Base-by-base conservation (phyloP, 2,888 invertebrate species). In the Lasioglossum vierecki region DNA sequence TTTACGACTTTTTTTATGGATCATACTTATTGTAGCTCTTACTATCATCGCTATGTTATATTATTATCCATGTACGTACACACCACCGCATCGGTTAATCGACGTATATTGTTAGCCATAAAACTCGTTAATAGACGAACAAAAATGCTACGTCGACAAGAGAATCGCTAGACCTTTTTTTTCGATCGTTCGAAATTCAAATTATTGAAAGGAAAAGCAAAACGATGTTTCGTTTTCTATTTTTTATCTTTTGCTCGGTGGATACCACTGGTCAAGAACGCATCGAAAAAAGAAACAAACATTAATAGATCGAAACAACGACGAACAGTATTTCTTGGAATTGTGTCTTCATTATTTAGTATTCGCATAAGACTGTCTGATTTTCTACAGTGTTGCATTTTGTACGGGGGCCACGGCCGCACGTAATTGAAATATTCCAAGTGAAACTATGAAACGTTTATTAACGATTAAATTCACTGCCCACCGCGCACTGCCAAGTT, bases 401-500 rank as follows among this genome's bases (percentile, higher is more conserved):
- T 73, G 22, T 35, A 60, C 30, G 8, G 0, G 60, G 74, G 22
- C 68, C 53, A 70, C 49, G 18, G n/a, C 68, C 78, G 63, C 57
- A 39, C 22, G 68, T 71, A 68, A 49, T 49, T 76, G n/a, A n/a
- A 74, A 80, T 81, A 79, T 76, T 80, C 76, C 71, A 39, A 53
- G 73, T 18, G 22, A 73, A 71, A 68, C 77, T 79, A 57, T 82
- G 63, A 70, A 35, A 41, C 66, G 76, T 85, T 72, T 73, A 78
- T 70, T 39, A 68, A 87, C 71, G 46, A 39, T 88, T 79, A 26
- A 76, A 88, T 83, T 90, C 91, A 92, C 92, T 85, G 86, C 86
- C 91, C 90, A 92, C 89, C 41, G 91, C 91, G 90, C 92, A 94
- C 93, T 94, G 94, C 93, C 94, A 91, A 92, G 89, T 89, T 91